phyloP scores from a whole-genome alignment of 2,888 invertebrate genomes.

The Stratiomys singularior region DNA sequence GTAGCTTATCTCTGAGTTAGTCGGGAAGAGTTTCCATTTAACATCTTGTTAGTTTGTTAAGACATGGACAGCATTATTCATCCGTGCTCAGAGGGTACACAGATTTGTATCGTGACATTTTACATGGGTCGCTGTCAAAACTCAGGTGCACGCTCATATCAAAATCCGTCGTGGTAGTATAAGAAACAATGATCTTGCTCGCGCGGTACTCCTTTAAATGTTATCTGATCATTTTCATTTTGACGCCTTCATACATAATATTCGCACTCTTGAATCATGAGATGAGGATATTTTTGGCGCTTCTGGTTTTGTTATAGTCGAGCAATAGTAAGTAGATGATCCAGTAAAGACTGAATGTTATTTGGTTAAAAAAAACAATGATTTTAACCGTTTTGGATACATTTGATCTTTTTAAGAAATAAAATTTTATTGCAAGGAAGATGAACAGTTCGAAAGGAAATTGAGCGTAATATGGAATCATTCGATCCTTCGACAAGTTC shows the following conservation, averaged over 20 bases:
- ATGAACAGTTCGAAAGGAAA: too few relatives aligned
- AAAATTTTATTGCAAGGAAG: too few relatives aligned
- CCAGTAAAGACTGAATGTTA: too few relatives aligned
- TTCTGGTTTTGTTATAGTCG: background rate
- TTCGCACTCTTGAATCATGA: background rate
- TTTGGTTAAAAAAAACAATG: too few relatives aligned
- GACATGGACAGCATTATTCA: background rate
- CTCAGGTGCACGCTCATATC: slow-evolving; percentile 6
- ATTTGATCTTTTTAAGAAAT: too few relatives aligned
- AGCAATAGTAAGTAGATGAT: background rate
- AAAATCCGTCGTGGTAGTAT: background rate
- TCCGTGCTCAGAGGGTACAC: background rate
- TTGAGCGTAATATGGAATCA: too few relatives aligned
- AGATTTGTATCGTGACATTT: slow-evolving; percentile 38
- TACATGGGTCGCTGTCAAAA: slow-evolving; percentile 39
- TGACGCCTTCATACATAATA: background rate
- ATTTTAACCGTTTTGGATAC: too few relatives aligned
- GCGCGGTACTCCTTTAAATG: slow-evolving; percentile 20
- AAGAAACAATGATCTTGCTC: too few relatives aligned
- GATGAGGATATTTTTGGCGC: background rate
- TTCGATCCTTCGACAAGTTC: too few relatives aligned
- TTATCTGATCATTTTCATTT: slow-evolving; percentile 10
- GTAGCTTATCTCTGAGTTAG: background rate
- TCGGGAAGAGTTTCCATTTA: slow-evolving; percentile 3
- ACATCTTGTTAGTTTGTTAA: slow-evolving; percentile 32